Evolutionary conservation across 1,140 invertebrate genomes (phyloP), one percentile per base, ranked within the genome.

Genomic region (Theocolax elegans): DNA sequence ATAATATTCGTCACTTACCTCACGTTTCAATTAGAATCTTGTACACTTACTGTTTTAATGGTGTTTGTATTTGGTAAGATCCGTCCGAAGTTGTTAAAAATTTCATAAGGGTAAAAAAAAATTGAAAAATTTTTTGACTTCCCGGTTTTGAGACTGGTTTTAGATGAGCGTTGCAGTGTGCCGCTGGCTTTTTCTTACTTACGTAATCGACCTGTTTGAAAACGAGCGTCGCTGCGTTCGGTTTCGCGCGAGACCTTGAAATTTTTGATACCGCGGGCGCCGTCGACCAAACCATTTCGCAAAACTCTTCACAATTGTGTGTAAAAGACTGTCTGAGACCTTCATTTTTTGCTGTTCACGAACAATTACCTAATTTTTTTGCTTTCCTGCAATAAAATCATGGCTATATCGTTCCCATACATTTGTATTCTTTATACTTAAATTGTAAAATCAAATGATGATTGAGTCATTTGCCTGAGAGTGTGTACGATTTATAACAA

Each of bases 191-290:
- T 73, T 71, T 72, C 23, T 63, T 49, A 53, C 73, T 77, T 77
- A 76, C 58, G 66, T 76, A 77, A 80, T 79, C 72, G 64, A 77
- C 71, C 58, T 65, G 74, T 78, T 78, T 74, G 72, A 78, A 76
- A 77, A 78, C 53, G 73, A 69, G 71, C 49, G 27, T 25, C 21
- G 49, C 38, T 58, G 31, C 31, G 67, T 64, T 72, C 27, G 66
- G 70, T 73, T 64, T 68, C 27, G 40, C 29, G 60, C 25, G 17
- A 27, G 48, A 40, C 62, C 67, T 78, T 64, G 71, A 71, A 75
- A 71, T 75, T 77, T 80, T 79, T 59, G 71, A 76, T 73, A 62
- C 60, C 49, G 25, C 62, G 48, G 51, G 66, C 59, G 44, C 60
- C 49, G 51, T 29, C 64, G 27, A 23, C 42, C 10, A 15, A 63